phyloP scores from a whole-genome alignment of 2,113 vertebrate genomes.

The Copsychus sechellarum region DNA sequence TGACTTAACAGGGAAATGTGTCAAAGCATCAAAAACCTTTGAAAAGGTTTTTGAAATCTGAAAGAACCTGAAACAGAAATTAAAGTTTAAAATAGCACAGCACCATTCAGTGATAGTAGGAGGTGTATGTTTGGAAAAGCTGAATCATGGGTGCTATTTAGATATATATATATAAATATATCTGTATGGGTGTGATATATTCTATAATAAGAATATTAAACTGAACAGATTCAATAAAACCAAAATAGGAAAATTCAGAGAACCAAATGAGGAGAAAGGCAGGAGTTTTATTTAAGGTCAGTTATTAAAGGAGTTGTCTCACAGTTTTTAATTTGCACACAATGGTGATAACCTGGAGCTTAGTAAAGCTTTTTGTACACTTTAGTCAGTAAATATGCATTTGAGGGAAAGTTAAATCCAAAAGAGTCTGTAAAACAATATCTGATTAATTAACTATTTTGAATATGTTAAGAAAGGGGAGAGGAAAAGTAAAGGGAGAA shows the following conservation, averaged over 20 bases:
- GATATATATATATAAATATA: rapidly evolving
- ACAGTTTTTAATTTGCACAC: neutral
- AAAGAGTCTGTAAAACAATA: neutral
- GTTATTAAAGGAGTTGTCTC: neutral
- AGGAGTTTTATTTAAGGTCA: neutral
- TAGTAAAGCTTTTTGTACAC: rapidly evolving
- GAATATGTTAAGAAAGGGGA: neutral
- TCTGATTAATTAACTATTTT: neutral
- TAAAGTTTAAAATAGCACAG: neutral
- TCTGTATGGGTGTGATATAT: neutral
- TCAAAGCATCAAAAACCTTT: neutral
- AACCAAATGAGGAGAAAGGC: neutral
- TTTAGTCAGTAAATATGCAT: neutral
- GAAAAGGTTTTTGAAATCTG: neutral
- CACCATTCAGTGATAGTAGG: neutral
- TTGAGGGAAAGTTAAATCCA: neutral
- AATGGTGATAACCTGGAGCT: neutral
- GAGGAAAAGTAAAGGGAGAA: neutral
- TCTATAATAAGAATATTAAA: neutral
- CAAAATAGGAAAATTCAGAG: neutral
- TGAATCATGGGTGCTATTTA: neutral
- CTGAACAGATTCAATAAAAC: neutral
- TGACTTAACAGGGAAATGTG: neutral
- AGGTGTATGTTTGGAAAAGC: neutral
- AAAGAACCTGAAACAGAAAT: neutral